Base-by-base conservation (phyloP, 2,888 invertebrate genomes). In the Drosophila eohydei region DNA sequence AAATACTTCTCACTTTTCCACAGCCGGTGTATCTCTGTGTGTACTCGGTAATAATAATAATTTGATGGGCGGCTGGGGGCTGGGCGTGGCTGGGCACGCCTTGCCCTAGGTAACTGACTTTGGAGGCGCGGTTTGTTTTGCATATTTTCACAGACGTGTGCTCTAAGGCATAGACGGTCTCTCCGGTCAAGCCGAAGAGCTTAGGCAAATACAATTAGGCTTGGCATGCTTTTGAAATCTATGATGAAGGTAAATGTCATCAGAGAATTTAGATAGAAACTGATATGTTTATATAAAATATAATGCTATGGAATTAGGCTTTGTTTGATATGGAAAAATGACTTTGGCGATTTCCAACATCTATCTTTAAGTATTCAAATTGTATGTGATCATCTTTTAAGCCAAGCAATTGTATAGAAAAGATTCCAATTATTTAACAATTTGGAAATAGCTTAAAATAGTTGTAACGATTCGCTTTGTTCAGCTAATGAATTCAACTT, bases 11-110 rank as follows among this genome's bases (percentile, higher is more conserved):
- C 58, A 61, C 57, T 61, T 41, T n/a, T 28, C 50, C 9, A 26
- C 16, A 14, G 46, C 40, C 36, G n/a, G 14, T 66, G 40, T 67
- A 46, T 30, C 38, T 11, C 28, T 38, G 26, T 16, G 28, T 34
- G 38, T 66, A 40, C 57, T 58, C 14, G 36, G 28, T 46, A 58
- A 58, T 48, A 68, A 66, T 46, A 78, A 66, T 75, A 71, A 89
- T 84, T 78, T 72, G 57, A 69, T 74, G 67, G 78, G 73, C 66
- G 69, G 48, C 43, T 1, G n/a, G 41, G 56, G 69, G 48, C 43
- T 1, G n/a, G 41, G 56, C 41, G 56, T 41, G 56, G 55, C 14
- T 21, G 32, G 8, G 1, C 28, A 16, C 14, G 32, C 41, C 30
- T 21, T 5, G 36, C 11, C 44, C 36, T 4, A 14, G 44, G 14